These are phyloP conservation scores for Sylvicola cinctus DNA, from an alignment of 2,888 invertebrate genomes.

Conservation along the genomic window DNA sequence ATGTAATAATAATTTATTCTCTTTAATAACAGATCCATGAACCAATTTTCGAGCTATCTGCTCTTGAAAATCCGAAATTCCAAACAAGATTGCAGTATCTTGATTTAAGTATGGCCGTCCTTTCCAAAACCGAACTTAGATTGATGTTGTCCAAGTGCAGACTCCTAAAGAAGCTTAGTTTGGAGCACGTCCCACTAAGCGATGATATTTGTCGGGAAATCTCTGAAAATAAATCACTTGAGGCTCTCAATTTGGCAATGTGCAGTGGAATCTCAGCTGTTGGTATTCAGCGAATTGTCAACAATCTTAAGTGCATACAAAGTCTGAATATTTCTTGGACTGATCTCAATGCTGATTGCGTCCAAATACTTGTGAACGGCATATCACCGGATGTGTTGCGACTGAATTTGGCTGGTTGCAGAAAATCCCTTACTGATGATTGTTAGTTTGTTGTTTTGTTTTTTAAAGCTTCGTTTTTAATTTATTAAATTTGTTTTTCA, in stretches of 20 bases:
- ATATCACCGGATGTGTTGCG: constrained; percentile 44
- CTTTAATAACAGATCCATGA: constrained; percentile 19
- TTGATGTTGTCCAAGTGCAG: constrained; percentile 41
- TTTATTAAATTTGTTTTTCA: constrained; percentile 25
- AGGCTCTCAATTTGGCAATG: constrained; percentile 71
- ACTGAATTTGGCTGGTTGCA: constrained; percentile 66
- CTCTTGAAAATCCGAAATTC: constrained; percentile 20
- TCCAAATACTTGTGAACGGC: constrained; percentile 36
- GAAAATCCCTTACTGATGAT: constrained; percentile 50
- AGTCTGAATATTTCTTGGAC: constrained; percentile 68
- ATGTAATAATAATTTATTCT: no score
- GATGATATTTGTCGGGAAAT: constrained; percentile 44
- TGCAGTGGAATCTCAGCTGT: constrained; percentile 43
- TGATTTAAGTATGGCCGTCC: constrained; percentile 63
- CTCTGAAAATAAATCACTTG: constrained; percentile 41
- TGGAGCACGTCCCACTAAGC: constrained; percentile 54
- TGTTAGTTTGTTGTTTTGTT: constrained; percentile 31
- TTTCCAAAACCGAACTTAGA: constrained; percentile 35
- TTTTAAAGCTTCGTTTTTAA: constrained; percentile 4
- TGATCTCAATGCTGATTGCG: constrained; percentile 33
- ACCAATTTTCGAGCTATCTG: constrained; percentile 31
- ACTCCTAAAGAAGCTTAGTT: constrained; percentile 56
- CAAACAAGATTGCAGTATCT: constrained; percentile 52
- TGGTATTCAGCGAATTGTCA: constrained; percentile 39
- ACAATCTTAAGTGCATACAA: constrained; percentile 18